Percentiles rank a stretch among this genome's conserved stretches.
Conservation (phyloP, 2,113 vertebrate species). For the Cacatua alba region DNA sequence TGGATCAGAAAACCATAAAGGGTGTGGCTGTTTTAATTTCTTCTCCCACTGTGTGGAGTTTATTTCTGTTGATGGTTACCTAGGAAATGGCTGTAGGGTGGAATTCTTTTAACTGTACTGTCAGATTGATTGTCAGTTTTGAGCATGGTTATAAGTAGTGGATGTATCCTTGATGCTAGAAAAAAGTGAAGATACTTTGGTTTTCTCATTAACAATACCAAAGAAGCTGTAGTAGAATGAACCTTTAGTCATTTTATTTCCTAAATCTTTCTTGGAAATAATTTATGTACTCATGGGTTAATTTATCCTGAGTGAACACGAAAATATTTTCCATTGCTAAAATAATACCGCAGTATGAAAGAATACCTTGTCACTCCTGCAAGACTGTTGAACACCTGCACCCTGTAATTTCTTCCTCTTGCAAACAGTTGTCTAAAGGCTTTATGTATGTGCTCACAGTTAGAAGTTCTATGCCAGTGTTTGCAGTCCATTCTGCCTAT, state of each 20-base stretch:
- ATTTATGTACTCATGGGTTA: not conserved
- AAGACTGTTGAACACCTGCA: not conserved
- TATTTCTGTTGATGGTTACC: conserved; percentile 1
- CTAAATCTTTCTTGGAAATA: not conserved
- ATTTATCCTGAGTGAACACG: not conserved
- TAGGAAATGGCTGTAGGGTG: not conserved
- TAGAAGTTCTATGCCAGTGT: not conserved
- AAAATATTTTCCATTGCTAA: not conserved
- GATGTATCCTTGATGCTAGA: not conserved
- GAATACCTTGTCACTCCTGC: not conserved
- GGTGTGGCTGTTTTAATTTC: not conserved
- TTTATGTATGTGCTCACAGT: not conserved
- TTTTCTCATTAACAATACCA: not conserved
- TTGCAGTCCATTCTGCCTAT: not conserved
- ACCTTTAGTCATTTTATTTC: not conserved
- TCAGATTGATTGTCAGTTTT: not conserved
- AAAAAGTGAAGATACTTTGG: not conserved
- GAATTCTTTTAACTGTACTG: not conserved
- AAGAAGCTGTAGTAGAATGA: not conserved
- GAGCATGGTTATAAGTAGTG: not conserved
- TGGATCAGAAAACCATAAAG: not conserved
- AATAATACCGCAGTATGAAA: not conserved
- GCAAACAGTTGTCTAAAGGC: not conserved
- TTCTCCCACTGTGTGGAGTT: not conserved
- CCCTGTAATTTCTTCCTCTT: not conserved